These are phyloP conservation scores for Astyanax mexicanus DNA, from an alignment of 2,797 vertebrate species.

Conservation along the genomic window DNA sequence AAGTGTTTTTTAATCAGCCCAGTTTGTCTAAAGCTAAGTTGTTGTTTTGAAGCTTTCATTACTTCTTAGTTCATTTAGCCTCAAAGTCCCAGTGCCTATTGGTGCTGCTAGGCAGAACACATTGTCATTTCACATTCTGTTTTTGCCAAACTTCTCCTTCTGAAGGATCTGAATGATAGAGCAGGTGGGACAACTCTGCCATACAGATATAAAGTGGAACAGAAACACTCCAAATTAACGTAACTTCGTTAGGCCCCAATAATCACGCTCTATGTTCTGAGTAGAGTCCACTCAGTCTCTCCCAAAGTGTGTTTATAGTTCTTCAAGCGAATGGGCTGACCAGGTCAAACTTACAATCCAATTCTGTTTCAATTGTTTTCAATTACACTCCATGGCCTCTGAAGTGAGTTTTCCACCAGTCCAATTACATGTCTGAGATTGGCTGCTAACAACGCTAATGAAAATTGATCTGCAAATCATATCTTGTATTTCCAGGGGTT, in stretches of 20 bases:
- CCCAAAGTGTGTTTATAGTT: constrained; percentile 33
- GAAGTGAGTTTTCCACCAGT: constrained; percentile 56
- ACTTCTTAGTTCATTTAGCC: too few species aligned
- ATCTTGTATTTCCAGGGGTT: constrained; percentile 56
- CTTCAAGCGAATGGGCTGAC: constrained; percentile 40
- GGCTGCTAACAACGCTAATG: constrained; percentile 62
- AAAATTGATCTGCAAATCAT: constrained; percentile 63
- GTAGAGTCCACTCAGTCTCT: neutral
- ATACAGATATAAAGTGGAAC: neutral
- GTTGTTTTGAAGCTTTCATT: too few species aligned
- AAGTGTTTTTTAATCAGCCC: too few species aligned
- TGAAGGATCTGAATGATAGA: neutral
- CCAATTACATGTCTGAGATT: constrained; percentile 66
- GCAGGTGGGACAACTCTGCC: neutral
- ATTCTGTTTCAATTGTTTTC: constrained; percentile 65
- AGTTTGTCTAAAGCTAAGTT: too few species aligned
- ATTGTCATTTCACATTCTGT: too few species aligned
- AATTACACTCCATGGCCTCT: constrained; percentile 63
- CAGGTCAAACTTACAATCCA: constrained; percentile 58
- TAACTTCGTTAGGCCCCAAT: neutral
- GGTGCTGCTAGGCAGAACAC: too few species aligned
- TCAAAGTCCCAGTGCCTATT: too few species aligned
- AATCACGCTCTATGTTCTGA: neutral
- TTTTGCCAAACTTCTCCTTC: neutral
- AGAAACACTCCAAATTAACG: constrained; percentile 15